Evolutionary conservation across 2,797 vertebrate species (phyloP), one percentile per base, ranked within the genome.

Genomic region (Anguilla pacifica): DNA sequence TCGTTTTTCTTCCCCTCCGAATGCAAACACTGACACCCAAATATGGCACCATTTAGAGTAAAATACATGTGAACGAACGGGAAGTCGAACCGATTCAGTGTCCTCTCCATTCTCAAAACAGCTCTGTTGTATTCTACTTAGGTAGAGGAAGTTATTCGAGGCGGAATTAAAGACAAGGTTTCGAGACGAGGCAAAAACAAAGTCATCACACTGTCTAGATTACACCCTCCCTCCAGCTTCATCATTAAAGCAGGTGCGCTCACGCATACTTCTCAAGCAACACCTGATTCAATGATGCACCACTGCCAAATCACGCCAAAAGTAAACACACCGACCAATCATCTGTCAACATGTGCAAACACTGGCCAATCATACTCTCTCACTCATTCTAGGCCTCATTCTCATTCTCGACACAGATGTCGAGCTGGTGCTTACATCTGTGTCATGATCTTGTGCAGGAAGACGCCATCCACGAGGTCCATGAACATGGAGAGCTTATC

Each of bases 371-470:
- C 10, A 43, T 19, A 86, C 57, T 87, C 0, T 84, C 49, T 84
- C 53, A 19, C 35, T 4, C n/a, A n/a, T n/a, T n/a, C n/a, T n/a
- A n/a, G n/a, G n/a, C n/a, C n/a, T n/a, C n/a, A n/a, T n/a, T n/a
- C n/a, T n/a, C n/a, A n/a, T n/a, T n/a, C n/a, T n/a, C n/a, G n/a
- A n/a, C n/a, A n/a, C n/a, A n/a, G n/a, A n/a, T n/a, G n/a, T n/a
- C n/a, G n/a, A n/a, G n/a, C 19, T 15, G n/a, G 43, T 88, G 97
- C 98, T 96, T 93, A 99, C 98, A 99, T 98, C 85, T 99, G 97
- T 74, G 98, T 94, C 98, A 99, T 99, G 92, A 99, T 97, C 91
- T 97, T 97, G 93, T 98, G 98, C 91, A 99, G 94, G 90, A 98
- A 97, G 91, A 98, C 97, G 25, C 98, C 98, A 0, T 99, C 97